A percentile compares a stretch with the other conserved stretches of the same genome.
These are phyloP conservation scores for Pseudopodoces humilis DNA, from an alignment of 2,113 vertebrate genomes.

Conservation along the genomic window DNA sequence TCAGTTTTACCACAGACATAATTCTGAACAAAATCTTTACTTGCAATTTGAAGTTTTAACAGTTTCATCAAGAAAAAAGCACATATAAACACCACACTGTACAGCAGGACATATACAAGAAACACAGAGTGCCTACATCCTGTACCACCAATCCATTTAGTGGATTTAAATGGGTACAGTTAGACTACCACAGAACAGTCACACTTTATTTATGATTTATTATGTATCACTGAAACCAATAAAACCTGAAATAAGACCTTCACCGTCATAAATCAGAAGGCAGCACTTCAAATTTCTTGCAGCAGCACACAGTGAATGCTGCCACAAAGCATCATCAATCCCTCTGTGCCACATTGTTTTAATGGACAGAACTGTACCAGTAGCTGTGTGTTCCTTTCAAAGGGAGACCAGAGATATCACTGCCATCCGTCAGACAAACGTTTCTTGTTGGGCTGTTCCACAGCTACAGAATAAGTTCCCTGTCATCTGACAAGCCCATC, in stretches of 20 bases:
- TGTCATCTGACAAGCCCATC: slow-evolving; percentile 2
- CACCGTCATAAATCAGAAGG: neutral
- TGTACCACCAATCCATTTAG: neutral
- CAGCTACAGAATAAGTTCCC: slow-evolving; percentile 36
- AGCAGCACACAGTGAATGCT: neutral
- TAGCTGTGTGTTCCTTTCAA: slow-evolving; percentile 47
- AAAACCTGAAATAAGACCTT: neutral
- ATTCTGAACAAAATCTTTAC: neutral
- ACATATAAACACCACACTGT: neutral
- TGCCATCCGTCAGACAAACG: slow-evolving; percentile 30
- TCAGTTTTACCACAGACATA: neutral
- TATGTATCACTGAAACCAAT: neutral
- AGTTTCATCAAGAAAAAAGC: neutral
- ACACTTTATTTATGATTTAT: neutral
- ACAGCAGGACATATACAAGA: neutral
- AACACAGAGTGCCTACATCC: neutral
- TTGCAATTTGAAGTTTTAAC: neutral
- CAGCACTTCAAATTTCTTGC: neutral
- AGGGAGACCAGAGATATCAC: slow-evolving; percentile 44
- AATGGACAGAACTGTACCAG: slow-evolving; percentile 65
- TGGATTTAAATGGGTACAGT: neutral
- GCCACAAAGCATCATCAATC: neutral
- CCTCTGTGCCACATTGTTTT: slow-evolving; percentile 61
- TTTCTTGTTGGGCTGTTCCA: slow-evolving; percentile 59
- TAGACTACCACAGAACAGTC: neutral